phyloP scores from a whole-genome alignment of 2,113 vertebrate genomes.

The Hucho hucho region DNA sequence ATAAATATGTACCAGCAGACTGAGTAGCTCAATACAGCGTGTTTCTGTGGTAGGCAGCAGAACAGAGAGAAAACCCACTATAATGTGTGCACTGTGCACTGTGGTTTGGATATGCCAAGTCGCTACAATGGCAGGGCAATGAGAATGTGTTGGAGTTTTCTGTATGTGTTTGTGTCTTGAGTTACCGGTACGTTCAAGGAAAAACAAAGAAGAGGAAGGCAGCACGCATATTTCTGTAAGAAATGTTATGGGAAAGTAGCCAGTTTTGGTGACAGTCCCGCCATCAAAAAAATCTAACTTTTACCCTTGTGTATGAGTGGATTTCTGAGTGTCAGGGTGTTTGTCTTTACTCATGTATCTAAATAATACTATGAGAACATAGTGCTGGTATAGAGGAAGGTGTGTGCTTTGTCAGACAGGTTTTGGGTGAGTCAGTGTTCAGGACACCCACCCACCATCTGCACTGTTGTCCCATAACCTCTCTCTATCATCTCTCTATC shows the following conservation, averaged over 20 bases:
- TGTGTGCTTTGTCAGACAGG: constrained; percentile 16
- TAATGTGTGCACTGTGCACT: background rate
- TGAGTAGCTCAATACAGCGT: too few relatives aligned
- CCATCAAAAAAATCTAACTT: too few relatives aligned
- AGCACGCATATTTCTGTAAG: too few relatives aligned
- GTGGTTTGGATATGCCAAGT: background rate
- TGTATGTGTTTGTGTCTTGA: constrained; percentile 2
- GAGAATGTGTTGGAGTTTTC: background rate
- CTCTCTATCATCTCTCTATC: background rate
- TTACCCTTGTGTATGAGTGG: background rate
- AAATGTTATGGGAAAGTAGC: too few relatives aligned
- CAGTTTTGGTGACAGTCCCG: too few relatives aligned
- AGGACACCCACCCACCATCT: constrained; percentile 28
- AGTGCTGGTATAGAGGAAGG: background rate
- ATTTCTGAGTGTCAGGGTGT: background rate
- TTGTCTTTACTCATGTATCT: background rate
- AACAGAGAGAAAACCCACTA: background rate
- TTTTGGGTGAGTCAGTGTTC: constrained; percentile 10
- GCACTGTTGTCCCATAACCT: background rate
- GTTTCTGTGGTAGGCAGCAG: too few relatives aligned
- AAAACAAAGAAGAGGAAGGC: background rate
- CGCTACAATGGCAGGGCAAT: background rate
- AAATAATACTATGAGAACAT: too few relatives aligned
- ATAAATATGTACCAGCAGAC: background rate
- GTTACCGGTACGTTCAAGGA: background rate